phyloP scores from a whole-genome alignment of 2,888 invertebrate species.

The Bombylius major region DNA sequence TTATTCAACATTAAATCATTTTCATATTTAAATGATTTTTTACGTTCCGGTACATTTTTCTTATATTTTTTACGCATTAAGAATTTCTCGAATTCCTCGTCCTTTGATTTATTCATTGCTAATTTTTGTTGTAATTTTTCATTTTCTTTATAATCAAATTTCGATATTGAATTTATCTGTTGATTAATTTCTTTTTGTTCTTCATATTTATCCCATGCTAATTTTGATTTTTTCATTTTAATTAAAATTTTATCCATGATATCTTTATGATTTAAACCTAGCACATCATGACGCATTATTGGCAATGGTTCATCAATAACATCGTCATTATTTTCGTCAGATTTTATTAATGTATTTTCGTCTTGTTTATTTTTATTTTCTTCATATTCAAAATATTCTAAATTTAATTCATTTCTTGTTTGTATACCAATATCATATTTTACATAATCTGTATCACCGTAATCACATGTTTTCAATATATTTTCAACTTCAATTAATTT shows the following conservation, averaged over 20 bases:
- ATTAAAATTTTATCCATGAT: conserved; percentile 47
- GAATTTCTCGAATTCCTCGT: conserved; percentile 20
- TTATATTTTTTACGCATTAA: conserved; percentile 16
- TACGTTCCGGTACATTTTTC: conserved; percentile 21
- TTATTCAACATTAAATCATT: background rate
- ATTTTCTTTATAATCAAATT: background rate
- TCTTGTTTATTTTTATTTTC: background rate
- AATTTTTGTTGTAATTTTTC: background rate
- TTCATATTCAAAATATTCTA: background rate
- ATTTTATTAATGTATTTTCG: background rate
- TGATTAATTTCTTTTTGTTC: background rate
- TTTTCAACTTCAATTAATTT: conserved; percentile 46
- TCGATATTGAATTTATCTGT: background rate
- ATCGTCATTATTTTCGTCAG: conserved; percentile 12
- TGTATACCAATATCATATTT: background rate
- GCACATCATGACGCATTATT: conserved; percentile 57
- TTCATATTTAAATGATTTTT: conserved; percentile 15
- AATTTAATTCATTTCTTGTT: background rate
- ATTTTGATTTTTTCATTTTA: conserved; percentile 41
- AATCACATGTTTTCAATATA: conserved; percentile 49
- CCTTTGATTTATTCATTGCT: background rate
- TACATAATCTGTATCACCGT: conserved; percentile 42
- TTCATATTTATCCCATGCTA: conserved; percentile 39
- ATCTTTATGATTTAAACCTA: conserved; percentile 52
- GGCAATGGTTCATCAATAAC: conserved; percentile 42